Percentiles rank a stretch among this genome's conserved stretches.
phyloP scores from a whole-genome alignment of 2,888 invertebrate genomes.

The Bruchidius siliquastri region DNA sequence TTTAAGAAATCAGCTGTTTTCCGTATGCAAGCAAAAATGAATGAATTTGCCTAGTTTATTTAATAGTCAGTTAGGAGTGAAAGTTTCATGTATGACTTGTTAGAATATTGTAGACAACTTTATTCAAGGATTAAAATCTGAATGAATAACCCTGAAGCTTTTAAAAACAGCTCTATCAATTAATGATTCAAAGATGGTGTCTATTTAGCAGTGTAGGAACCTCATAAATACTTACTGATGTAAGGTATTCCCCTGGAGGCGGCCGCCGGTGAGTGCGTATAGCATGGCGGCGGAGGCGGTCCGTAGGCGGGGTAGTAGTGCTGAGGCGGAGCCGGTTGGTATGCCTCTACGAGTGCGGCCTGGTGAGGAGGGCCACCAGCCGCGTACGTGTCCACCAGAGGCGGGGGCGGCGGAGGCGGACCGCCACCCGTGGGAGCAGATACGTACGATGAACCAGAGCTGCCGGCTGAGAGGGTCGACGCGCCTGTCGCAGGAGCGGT shows the following conservation, averaged over 20 bases:
- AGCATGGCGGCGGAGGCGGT: conserved; percentile 53
- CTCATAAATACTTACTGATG: conserved; percentile 53
- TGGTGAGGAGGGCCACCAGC: conserved; percentile 10
- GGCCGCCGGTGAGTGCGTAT: conserved; percentile 54
- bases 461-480: conserved; percentile 33
- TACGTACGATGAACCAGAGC: conserved; percentile 42
- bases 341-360: conserved; percentile 12
- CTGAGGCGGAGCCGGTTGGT: conserved; percentile 37
- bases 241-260: conserved; percentile 54
- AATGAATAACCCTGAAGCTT: no score
- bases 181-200: no score
- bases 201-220: no score
- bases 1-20: no score
- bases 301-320: conserved; percentile 53
- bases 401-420: conserved; percentile 48
- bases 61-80: no score
- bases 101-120: no score
- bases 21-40: no score
- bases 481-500: conserved; percentile 30
- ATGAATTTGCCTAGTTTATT: no score
- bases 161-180: no score
- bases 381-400: conserved; percentile 44
- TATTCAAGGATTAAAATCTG: no score
- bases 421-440: conserved; percentile 36
- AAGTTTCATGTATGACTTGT: no score